Evolutionary conservation across 2,888 invertebrate species (phyloP).

Genomic region (Tachystola acroxantha): DNA sequence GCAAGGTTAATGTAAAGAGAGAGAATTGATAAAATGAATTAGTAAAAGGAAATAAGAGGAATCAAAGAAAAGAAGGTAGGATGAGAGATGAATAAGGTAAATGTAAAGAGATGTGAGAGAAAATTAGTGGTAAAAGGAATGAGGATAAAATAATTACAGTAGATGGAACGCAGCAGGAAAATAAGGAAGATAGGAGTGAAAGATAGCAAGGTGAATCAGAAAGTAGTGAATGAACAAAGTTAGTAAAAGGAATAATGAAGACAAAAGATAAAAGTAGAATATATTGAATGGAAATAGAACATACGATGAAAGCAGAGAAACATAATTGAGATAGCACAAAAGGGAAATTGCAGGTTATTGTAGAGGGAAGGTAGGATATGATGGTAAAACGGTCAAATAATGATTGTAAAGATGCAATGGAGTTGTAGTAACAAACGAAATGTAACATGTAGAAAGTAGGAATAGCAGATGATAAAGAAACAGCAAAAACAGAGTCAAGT

Average conservation of each 20-base stretch:
- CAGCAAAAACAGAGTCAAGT: constrained; percentile 44
- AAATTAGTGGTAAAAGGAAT: neutral
- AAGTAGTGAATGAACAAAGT: neutral
- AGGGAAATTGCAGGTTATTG: no score
- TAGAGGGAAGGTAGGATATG: no score
- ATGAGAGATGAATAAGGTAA: neutral
- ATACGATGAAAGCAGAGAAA: neutral
- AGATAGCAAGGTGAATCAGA: no score
- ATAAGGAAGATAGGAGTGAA: no score
- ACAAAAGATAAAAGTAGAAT: neutral
- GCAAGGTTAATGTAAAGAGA: neutral
- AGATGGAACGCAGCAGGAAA: no score
- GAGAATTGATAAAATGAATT: no score
- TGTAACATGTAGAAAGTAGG: constrained; percentile 4
- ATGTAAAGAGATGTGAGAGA: neutral
- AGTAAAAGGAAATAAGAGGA: no score
- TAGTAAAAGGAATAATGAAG: neutral
- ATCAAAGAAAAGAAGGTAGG: no score
- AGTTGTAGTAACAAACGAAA: neutral
- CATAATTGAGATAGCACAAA: neutral
- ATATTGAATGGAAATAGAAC: neutral
- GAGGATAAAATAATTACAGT: neutral
- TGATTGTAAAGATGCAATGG: no score
- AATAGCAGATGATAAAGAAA: constrained; percentile 9
- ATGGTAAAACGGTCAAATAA: no score